Evolutionary conservation across 2,113 vertebrate genomes (phyloP).

Genomic region (Dascyllus trimaculatus): DNA sequence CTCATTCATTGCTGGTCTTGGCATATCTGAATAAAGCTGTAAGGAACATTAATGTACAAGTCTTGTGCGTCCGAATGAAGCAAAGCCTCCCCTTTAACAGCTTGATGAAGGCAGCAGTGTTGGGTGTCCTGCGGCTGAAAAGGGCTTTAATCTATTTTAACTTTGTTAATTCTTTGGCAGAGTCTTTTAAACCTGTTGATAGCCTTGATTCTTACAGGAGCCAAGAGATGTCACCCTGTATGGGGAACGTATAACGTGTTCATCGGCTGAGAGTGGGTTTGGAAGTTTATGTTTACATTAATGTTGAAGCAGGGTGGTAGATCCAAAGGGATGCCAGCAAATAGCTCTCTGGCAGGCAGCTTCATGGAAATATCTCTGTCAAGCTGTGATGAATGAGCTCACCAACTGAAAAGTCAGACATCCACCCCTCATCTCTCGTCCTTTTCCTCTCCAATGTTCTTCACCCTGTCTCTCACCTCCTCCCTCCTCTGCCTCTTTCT

Average conservation of each 20-base stretch:
- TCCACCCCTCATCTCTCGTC: constrained; percentile 30
- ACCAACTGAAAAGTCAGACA: constrained; percentile 61
- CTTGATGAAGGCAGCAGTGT: not conserved
- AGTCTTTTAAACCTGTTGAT: constrained; percentile 38
- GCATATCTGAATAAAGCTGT: constrained; percentile 19
- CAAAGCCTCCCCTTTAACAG: not conserved
- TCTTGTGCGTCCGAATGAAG: constrained; percentile 2
- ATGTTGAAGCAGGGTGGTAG: constrained; percentile 26
- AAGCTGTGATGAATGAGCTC: constrained; percentile 71
- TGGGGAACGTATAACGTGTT: not conserved
- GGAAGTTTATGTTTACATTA: constrained; percentile 39
- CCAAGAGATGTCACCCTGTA: constrained; percentile 24
- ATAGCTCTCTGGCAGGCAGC: constrained; percentile 45
- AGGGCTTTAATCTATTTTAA: not conserved
- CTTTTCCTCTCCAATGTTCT: constrained; percentile 45
- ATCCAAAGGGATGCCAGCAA: constrained; percentile 56
- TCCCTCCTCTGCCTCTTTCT: constrained; percentile 24
- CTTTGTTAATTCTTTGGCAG: constrained; percentile 3
- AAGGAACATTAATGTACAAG: not conserved
- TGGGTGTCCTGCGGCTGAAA: not conserved
- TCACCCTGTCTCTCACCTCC: constrained; percentile 45
- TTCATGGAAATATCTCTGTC: constrained; percentile 70
- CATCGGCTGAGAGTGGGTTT: not conserved
- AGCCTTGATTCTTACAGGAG: not conserved
- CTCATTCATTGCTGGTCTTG: too few relatives aligned